Evolutionary conservation across 2,113 vertebrate species (phyloP), one percentile per base, ranked within the genome.

Genomic region (Cepphus grylle): DNA sequence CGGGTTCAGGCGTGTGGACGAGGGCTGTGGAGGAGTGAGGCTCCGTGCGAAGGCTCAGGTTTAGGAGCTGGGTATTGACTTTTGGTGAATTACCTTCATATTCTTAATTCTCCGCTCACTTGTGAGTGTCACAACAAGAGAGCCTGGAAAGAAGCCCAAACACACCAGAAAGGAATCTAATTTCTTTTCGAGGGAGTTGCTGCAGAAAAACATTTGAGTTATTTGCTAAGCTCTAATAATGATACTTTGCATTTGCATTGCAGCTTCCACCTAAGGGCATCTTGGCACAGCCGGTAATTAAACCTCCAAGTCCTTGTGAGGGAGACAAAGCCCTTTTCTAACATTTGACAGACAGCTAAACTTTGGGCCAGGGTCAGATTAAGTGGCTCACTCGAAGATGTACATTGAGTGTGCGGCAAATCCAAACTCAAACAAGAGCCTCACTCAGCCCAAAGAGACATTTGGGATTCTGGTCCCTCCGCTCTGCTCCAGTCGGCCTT

Each of bases 341-440:
- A 95, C 94, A 55, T 93, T 96, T 97, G 95, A 97, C 96, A 96
- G 96, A 96, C 96, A 96, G 96, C 96, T 97, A 95, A 95, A 97
- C 94, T 94, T 95, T 29, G 96, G 96, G 95, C 96, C 94, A 96
- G 96, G 96, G 96, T 97, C 96, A 97, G 96, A 93, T 95, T 95
- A 95, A 96, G 95, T 93, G 85, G 93, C 95, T 96, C 87, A 92
- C 85, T 96, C 58, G 1, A 90, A 69, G 96, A 96, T 96, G 94
- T 95, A 96, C 96, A 95, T 97, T 97, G 96, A 96, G 95, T 55
- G 93, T 86, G 67, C 47, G 6, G 88, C 90, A 96, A 96, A 96
- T 97, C 95, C 96, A 77, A 96, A 86, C 94, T 94, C 93, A 96
- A 95, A 97, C 95, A 97, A 96, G 96, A 94, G 96, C 85, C 78